These are phyloP conservation scores for Onychomys torridus DNA, from an alignment of 2,797 vertebrate genomes.

Conservation along the genomic window DNA sequence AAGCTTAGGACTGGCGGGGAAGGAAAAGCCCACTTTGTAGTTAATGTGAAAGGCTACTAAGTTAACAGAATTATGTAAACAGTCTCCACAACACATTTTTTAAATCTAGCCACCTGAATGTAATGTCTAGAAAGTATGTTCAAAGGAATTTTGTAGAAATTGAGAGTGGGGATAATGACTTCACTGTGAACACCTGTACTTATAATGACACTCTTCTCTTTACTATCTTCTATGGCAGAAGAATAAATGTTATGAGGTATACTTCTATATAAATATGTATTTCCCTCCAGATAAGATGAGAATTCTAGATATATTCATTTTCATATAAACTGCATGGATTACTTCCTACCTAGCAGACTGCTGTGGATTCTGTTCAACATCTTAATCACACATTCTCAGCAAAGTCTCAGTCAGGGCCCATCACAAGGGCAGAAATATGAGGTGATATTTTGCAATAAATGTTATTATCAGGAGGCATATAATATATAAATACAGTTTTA, in stretches of 20 bases:
- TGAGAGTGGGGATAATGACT: background rate
- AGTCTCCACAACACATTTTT: background rate
- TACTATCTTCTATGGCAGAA: background rate
- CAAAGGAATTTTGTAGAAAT: background rate
- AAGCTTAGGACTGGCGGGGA: slow-evolving; percentile 26
- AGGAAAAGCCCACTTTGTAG: slow-evolving; percentile 21
- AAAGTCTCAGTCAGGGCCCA: background rate
- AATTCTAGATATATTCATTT: background rate
- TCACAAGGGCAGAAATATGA: background rate
- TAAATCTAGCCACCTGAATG: background rate
- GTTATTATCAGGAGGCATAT: background rate
- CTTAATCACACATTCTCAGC: background rate
- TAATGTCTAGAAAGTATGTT: background rate
- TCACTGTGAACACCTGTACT: background rate
- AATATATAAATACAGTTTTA: background rate
- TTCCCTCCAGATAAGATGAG: slow-evolving; percentile 4
- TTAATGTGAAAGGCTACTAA: slow-evolving; percentile 1
- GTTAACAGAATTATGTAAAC: background rate
- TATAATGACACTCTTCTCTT: background rate
- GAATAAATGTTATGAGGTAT: background rate
- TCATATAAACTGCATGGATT: background rate
- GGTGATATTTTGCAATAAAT: background rate
- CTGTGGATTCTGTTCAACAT: background rate
- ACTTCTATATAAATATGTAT: background rate
- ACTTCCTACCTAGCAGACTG: background rate